Conservation (phyloP, 2,888 invertebrate species). For the Diogma glabrata region DNA sequence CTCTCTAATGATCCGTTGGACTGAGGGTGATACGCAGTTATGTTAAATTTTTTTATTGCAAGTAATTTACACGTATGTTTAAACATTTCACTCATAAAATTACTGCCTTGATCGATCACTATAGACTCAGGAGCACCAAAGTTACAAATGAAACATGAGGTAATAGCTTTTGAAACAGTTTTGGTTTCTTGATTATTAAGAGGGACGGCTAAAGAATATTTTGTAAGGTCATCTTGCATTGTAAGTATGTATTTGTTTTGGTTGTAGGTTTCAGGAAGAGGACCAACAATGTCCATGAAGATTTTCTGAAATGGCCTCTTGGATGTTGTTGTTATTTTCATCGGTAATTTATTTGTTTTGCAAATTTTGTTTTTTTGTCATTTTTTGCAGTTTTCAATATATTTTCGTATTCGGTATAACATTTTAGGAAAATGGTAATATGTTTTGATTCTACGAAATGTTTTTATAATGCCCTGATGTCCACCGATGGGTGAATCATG, state of each 20-base stretch:
- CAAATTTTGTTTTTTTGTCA: not conserved
- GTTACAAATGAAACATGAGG: not conserved
- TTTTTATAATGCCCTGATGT: not conserved
- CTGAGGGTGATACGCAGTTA: no score
- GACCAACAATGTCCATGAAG: not conserved
- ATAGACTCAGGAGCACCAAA: not conserved
- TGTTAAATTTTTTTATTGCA: not conserved
- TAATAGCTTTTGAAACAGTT: conserved; percentile 21
- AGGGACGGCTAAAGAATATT: conserved; percentile 25
- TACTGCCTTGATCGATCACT: not conserved
- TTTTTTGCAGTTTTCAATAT: not conserved
- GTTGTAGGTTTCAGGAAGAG: not conserved
- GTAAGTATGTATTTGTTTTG: conserved; percentile 22
- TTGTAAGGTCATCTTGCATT: conserved; percentile 26
- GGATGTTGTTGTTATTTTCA: not conserved
- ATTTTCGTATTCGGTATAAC: not conserved
- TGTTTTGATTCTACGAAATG: not conserved
- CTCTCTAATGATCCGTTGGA: no score
- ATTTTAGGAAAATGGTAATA: not conserved
- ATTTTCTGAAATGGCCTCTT: not conserved
- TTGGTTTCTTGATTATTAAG: conserved; percentile 25
- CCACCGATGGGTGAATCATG: not conserved
- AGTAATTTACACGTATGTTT: not conserved
- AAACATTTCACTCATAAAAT: not conserved
- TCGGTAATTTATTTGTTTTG: not conserved